phyloP scores from a whole-genome alignment of 2,888 invertebrate species.

The Lapara coniferarum region DNA sequence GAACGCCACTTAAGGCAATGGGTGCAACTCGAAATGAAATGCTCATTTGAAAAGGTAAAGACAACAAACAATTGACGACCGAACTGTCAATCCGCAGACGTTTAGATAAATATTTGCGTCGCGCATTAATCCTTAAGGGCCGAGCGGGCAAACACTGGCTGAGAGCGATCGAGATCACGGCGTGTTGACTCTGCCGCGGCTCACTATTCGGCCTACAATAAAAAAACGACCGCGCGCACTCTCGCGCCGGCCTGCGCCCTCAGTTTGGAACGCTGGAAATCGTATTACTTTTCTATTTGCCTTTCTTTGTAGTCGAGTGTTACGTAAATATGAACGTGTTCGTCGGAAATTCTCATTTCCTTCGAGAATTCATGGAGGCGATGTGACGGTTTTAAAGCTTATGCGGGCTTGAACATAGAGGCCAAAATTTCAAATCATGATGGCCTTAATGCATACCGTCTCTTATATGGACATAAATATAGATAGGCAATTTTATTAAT shows the following conservation, averaged over 20 bases:
- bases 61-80: constrained; percentile 82
- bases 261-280: constrained; percentile 65
- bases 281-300: constrained; percentile 81
- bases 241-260: constrained; percentile 51
- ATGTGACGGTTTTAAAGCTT: constrained; percentile 28
- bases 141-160: constrained; percentile 66
- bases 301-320: constrained; percentile 82
- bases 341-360: constrained; percentile 78
- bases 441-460: constrained; percentile 9
- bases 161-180: constrained; percentile 74
- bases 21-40: constrained; percentile 79
- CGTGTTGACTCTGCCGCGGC: constrained; percentile 71
- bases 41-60: constrained; percentile 82
- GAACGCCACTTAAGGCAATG: constrained; percentile 79
- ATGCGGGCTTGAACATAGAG: constrained; percentile 3
- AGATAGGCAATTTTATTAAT: constrained; percentile 18
- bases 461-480: constrained; percentile 15
- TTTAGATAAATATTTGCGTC: constrained; percentile 82
- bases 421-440: neutral
- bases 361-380: constrained; percentile 67
- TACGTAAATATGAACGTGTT: constrained; percentile 79
- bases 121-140: constrained; percentile 80
- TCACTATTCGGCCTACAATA: constrained; percentile 51
- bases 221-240: constrained; percentile 67
- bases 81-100: constrained; percentile 83